Conservation (phyloP, 2,888 invertebrate species). For the Apoderus coryli region DNA sequence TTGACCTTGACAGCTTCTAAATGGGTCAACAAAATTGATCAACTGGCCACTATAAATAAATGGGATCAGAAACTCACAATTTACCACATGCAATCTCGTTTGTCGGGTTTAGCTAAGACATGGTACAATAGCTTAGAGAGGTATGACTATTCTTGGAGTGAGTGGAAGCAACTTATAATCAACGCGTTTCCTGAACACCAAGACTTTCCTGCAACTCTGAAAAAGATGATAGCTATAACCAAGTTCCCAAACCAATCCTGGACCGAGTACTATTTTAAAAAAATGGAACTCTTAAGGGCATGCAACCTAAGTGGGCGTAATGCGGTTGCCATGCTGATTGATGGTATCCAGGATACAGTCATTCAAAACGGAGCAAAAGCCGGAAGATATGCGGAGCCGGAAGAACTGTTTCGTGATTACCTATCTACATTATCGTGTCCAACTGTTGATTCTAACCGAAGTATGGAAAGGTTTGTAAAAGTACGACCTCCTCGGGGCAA, state of each 20-base stretch:
- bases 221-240: constrained; percentile 3
- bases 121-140: not conserved
- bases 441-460: too few species aligned
- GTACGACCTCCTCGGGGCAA: too few species aligned
- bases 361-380: constrained; percentile 11
- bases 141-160: constrained; percentile 1
- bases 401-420: constrained; percentile 1
- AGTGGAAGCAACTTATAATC: not conserved
- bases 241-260: constrained; percentile 9
- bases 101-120: not conserved
- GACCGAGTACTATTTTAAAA: constrained; percentile 13
- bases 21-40: not conserved
- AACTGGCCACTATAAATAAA: not conserved
- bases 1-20: too few species aligned
- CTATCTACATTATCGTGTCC: constrained; percentile 1
- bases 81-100: too few species aligned
- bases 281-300: constrained; percentile 10
- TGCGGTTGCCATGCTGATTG: constrained; percentile 14
- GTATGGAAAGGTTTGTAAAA: too few species aligned
- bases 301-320: constrained; percentile 12
- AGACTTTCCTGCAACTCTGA: constrained; percentile 8
- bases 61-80: too few species aligned
- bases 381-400: constrained; percentile 7
- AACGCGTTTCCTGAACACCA: too few species aligned
- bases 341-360: constrained; percentile 11